Evolutionary conservation across 1,140 invertebrate species (phyloP).

Genomic region (Solen grandis): DNA sequence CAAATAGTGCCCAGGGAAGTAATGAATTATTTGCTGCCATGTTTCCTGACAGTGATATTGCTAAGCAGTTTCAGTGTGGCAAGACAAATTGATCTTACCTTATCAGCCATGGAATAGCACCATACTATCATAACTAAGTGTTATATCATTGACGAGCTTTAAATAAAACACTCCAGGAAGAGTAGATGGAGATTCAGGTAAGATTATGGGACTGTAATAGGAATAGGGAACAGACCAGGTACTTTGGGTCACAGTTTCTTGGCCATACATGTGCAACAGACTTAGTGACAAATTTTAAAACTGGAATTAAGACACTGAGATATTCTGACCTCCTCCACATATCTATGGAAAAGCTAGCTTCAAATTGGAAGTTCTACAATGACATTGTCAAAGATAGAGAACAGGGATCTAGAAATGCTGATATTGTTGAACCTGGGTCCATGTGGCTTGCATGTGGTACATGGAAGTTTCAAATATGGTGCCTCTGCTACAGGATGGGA

Average conservation of each 20-base stretch:
- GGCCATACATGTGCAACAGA: constrained; percentile 56
- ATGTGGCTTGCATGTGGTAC: constrained; percentile 58
- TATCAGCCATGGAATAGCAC: constrained; percentile 22
- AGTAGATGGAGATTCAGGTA: constrained; percentile 62
- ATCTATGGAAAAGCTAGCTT: constrained; percentile 65
- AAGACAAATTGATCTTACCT: constrained; percentile 50
- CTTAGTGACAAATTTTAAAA: constrained; percentile 51
- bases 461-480: constrained; percentile 50
- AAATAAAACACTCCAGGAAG: constrained; percentile 53
- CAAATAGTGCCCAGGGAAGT: constrained; percentile 1
- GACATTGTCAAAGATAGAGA: constrained; percentile 47
- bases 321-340: constrained; percentile 52
- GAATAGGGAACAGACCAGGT: constrained; percentile 49
- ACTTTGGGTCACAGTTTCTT: constrained; percentile 60
- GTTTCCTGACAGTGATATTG: constrained; percentile 51
- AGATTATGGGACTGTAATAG: constrained; percentile 52
- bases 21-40: constrained; percentile 37
- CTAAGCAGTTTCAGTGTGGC: too few species aligned
- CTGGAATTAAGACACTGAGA: constrained; percentile 21
- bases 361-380: constrained; percentile 66
- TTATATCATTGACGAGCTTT: constrained; percentile 10
- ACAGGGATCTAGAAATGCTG: constrained; percentile 29
- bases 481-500: constrained; percentile 39
- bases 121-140: constrained; percentile 28
- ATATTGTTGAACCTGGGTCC: constrained; percentile 52